phyloP scores from a whole-genome alignment of 2,888 invertebrate species.

The Emmelina monodactyla region DNA sequence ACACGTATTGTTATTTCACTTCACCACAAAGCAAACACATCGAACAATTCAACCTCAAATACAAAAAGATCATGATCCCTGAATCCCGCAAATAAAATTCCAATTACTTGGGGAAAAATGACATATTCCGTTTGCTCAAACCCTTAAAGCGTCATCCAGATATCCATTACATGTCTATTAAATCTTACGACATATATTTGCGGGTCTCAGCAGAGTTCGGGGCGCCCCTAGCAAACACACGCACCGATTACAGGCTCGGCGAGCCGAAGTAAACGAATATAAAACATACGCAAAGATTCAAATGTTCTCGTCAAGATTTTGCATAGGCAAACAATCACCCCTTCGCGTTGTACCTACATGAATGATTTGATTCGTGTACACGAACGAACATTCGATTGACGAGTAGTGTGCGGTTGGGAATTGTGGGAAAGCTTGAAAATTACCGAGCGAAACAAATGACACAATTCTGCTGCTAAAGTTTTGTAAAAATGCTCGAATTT shows the following conservation, averaged over 20 bases:
- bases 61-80: too few relatives aligned
- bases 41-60: too few relatives aligned
- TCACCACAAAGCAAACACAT: too few relatives aligned
- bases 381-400: too few relatives aligned
- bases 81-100: slow-evolving; percentile 62
- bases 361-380: too few relatives aligned
- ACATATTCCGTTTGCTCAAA: slow-evolving; percentile 66
- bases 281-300: slow-evolving; percentile 64
- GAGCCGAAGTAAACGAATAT: slow-evolving; percentile 65
- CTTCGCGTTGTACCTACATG: slow-evolving; percentile 21
- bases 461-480: too few relatives aligned
- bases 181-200: slow-evolving; percentile 67
- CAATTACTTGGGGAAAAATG: slow-evolving; percentile 58
- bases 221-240: slow-evolving; percentile 65
- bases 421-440: too few relatives aligned
- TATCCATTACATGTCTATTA: slow-evolving; percentile 68
- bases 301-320: slow-evolving; percentile 62
- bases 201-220: slow-evolving; percentile 60
- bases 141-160: slow-evolving; percentile 67
- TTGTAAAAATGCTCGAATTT: too few relatives aligned
- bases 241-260: slow-evolving; percentile 59
- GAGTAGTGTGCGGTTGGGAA: too few relatives aligned
- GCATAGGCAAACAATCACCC: slow-evolving; percentile 56
- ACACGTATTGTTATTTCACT: too few relatives aligned
- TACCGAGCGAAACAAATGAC: too few relatives aligned